phyloP scores from a whole-genome alignment of 2,113 vertebrate species.

The Psilopsiagon aymara region DNA sequence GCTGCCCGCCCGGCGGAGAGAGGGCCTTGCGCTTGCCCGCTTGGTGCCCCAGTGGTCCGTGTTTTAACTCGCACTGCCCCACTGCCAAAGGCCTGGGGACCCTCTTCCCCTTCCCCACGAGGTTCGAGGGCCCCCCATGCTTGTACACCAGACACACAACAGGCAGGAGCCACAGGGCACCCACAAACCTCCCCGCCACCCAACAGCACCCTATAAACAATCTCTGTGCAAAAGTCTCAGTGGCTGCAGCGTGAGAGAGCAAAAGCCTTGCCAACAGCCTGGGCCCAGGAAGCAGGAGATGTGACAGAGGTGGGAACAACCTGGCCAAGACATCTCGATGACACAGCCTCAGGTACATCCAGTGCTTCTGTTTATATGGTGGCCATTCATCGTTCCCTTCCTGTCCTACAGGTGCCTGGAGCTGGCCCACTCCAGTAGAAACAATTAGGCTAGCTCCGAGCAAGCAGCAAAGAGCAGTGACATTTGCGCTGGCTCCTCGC shows the following conservation, averaged over 20 bases:
- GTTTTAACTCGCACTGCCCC: not conserved
- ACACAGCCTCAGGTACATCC: not conserved
- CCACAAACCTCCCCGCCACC: not conserved
- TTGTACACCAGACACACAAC: not conserved
- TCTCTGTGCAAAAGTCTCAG: not conserved
- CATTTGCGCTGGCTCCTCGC: constrained; percentile 26
- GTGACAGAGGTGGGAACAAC: not conserved
- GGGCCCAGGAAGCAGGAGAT: not conserved
- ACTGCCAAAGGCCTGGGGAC: not conserved
- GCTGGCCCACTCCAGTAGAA: not conserved
- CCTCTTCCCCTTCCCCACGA: not conserved
- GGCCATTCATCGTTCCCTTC: not conserved
- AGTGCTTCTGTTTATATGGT: not conserved
- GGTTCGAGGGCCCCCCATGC: not conserved
- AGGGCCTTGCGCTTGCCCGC: not conserved
- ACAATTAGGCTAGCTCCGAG: not conserved
- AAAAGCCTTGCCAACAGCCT: not conserved
- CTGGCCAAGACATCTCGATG: rapidly evolving
- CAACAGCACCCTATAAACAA: not conserved
- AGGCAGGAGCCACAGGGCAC: not conserved
- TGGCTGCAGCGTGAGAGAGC: not conserved
- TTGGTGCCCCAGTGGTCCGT: rapidly evolving
- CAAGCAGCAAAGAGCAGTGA: not conserved
- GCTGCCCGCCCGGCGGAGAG: not conserved
- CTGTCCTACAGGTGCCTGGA: constrained; percentile 9